phyloP scores from a whole-genome alignment of 1,140 invertebrate genomes.

The Listronotus oregonensis region DNA sequence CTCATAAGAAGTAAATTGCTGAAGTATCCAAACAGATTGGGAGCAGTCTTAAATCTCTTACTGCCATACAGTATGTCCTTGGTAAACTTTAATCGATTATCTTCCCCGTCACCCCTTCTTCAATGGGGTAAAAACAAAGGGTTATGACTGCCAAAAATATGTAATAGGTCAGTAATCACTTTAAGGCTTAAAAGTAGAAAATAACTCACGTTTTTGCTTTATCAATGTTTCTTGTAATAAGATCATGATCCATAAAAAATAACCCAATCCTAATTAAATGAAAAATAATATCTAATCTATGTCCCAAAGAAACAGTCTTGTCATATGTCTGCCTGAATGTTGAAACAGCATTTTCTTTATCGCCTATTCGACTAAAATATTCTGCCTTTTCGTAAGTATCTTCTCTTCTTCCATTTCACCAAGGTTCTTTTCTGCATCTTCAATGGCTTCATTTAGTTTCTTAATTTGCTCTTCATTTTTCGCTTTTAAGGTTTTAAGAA shows the following conservation, averaged over 20 bases:
- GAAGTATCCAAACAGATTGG: conserved; percentile 93
- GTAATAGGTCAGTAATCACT: no score
- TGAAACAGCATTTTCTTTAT: conserved; percentile 77
- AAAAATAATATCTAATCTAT: conserved; percentile 90
- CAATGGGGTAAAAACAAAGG: conserved; percentile 71
- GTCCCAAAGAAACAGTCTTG: conserved; percentile 93
- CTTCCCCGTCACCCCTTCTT: conserved; percentile 99
- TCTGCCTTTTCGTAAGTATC: conserved; percentile 89
- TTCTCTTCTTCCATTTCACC: conserved; percentile 90
- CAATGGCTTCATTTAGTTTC: conserved; percentile 85
- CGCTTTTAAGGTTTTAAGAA: conserved; percentile 82
- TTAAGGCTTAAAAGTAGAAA: neutral
- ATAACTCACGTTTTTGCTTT: conserved; percentile 76
- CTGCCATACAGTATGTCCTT: conserved; percentile 94
- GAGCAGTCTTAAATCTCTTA: conserved; percentile 96
- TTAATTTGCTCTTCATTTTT: conserved; percentile 82
- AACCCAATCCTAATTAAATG: conserved; percentile 89
- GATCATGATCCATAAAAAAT: conserved; percentile 90
- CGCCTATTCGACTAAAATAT: conserved; percentile 94
- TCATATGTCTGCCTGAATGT: conserved; percentile 91
- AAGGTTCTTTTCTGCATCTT: conserved; percentile 93
- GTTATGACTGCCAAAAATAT: conserved; percentile 2
- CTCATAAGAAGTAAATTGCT: conserved; percentile 99
- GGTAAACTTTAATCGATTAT: conserved; percentile 94
- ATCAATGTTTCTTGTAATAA: conserved; percentile 89